These are phyloP conservation scores for Thysanoteuthis rhombus DNA, from an alignment of 2,888 invertebrate genomes.

Conservation along the genomic window DNA sequence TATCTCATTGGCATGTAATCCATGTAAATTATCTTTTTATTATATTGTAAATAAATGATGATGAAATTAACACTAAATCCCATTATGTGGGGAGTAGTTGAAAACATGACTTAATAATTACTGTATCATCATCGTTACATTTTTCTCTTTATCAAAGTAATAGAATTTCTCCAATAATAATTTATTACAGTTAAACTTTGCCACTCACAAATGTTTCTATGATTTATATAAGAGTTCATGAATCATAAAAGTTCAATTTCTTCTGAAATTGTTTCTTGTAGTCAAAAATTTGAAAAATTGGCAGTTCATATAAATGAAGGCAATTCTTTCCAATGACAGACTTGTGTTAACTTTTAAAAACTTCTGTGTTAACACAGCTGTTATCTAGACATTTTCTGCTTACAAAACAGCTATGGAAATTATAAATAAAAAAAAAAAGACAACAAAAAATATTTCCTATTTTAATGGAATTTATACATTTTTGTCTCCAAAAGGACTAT, in stretches of 20 bases:
- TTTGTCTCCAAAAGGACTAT: neutral
- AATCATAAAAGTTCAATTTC: neutral
- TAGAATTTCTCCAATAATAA: neutral
- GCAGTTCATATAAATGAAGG: neutral
- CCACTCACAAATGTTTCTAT: slow-evolving; percentile 27
- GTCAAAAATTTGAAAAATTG: neutral
- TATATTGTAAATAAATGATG: slow-evolving; percentile 12
- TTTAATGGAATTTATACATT: neutral
- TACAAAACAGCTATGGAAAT: neutral
- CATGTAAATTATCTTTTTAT: neutral
- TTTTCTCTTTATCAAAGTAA: neutral
- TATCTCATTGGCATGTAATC: neutral
- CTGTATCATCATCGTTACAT: neutral
- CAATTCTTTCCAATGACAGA: neutral
- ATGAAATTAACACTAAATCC: neutral
- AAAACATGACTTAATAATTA: neutral
- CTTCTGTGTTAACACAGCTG: neutral
- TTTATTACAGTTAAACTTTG: neutral
- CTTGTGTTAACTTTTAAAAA: neutral
- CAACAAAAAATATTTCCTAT: neutral
- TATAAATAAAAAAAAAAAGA: neutral
- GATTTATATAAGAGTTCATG: slow-evolving; percentile 28
- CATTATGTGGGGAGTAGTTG: neutral
- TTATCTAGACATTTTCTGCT: slow-evolving; percentile 12
- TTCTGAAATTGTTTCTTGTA: neutral